phyloP scores from a whole-genome alignment of 2,797 vertebrate genomes.

The Acipenser ruthenus region DNA sequence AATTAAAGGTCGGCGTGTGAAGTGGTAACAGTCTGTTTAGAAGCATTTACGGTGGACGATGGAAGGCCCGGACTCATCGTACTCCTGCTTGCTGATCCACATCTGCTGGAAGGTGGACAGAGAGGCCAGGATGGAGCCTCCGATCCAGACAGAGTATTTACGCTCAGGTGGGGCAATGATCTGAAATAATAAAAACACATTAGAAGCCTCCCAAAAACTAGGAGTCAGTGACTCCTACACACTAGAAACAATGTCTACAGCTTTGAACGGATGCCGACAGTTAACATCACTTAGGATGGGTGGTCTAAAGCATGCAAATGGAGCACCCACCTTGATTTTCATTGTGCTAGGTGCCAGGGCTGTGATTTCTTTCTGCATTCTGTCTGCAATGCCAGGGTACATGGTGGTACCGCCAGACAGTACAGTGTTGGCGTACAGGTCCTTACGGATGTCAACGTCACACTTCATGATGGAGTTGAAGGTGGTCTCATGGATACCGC shows the following conservation, averaged over 20 bases:
- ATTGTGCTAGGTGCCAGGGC: conserved; percentile 95
- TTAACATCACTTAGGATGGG: too few species aligned
- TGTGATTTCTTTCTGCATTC: conserved; percentile 99
- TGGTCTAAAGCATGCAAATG: background rate
- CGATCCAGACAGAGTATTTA: conserved; percentile 98
- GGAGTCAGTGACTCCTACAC: too few species aligned
- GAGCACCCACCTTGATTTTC: conserved; percentile 88
- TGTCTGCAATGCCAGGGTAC: conserved; percentile 97
- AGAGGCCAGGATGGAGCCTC: conserved; percentile 79
- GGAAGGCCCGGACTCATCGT: conserved; percentile 95
- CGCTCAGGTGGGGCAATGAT: conserved; percentile 98
- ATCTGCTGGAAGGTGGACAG: conserved; percentile 83
- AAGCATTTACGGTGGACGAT: conserved; percentile 99
- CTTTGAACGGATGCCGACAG: too few species aligned
- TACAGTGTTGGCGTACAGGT: conserved; percentile 97
- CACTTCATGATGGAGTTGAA: conserved; percentile 99
- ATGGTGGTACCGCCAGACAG: conserved; percentile 97
- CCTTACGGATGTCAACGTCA: conserved; percentile 96
- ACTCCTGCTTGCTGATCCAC: conserved; percentile 89
- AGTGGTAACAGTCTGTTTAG: conserved; percentile 93
- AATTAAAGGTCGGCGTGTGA: conserved; percentile 73
- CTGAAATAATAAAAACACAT: conserved; percentile 39
- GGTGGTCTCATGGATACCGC: conserved; percentile 96
- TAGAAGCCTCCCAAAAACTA: too few species aligned
- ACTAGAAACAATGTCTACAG: too few species aligned